Conservation (phyloP, 2,888 invertebrate genomes). For the Drosophila melanosoma region DNA sequence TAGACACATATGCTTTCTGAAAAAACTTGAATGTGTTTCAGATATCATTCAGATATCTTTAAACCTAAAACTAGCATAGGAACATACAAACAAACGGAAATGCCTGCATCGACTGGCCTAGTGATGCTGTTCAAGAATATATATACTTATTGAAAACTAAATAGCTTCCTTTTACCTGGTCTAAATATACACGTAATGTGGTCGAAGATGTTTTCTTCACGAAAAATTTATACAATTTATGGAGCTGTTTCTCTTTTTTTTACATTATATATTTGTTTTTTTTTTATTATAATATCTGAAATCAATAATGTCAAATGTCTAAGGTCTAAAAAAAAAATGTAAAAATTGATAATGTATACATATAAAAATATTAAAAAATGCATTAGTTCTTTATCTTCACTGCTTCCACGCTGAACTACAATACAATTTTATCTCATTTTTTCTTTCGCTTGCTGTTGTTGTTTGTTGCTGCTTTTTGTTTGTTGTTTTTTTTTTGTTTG, state of each 20-base stretch:
- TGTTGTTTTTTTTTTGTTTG: constrained; percentile 16
- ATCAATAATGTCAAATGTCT: constrained; percentile 84
- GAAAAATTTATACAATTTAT: neutral
- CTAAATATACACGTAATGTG: neutral
- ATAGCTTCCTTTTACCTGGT: neutral
- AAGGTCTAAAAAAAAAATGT: constrained; percentile 82
- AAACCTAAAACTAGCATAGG: neutral
- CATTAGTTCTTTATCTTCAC: constrained; percentile 73
- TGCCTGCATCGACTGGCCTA: neutral
- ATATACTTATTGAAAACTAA: neutral
- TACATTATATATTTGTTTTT: constrained; percentile 32
- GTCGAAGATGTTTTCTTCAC: neutral
- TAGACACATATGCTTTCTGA: neutral
- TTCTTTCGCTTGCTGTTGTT: constrained; percentile 45
- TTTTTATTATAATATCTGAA: constrained; percentile 83
- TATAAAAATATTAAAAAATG: constrained; percentile 84
- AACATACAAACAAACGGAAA: neutral
- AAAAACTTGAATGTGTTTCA: neutral
- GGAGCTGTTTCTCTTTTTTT: neutral
- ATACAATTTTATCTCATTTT: constrained; percentile 71
- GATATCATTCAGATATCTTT: too few species aligned
- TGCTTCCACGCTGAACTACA: constrained; percentile 75
- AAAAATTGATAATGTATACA: constrained; percentile 84
- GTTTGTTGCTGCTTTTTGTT: constrained; percentile 38
- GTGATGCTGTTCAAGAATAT: neutral